Conservation (phyloP, 2,797 vertebrate genomes). For the Myotis vivesi region DNA sequence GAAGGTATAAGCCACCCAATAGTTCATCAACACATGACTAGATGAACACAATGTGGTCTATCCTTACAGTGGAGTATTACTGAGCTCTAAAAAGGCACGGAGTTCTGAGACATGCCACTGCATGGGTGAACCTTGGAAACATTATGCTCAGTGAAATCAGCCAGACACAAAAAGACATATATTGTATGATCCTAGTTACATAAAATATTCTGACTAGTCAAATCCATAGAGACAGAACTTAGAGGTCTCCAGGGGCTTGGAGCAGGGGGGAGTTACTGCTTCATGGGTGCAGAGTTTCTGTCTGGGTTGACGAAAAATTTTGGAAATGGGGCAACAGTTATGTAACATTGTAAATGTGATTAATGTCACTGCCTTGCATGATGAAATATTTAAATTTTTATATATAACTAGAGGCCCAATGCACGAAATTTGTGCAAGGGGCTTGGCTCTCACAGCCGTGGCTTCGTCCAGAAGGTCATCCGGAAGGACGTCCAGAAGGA, state of each 20-base stretch:
- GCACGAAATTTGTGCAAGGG: too few relatives aligned
- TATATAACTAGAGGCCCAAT: not conserved
- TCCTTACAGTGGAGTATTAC: not conserved
- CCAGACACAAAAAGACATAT: not conserved
- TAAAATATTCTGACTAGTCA: not conserved
- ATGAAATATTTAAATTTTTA: not conserved
- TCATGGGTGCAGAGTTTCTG: not conserved
- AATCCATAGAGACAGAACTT: not conserved
- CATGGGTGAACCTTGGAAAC: not conserved
- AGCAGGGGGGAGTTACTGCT: not conserved
- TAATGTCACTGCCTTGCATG: not conserved
- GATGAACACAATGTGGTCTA: not conserved
- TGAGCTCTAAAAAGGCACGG: not conserved
- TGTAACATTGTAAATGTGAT: not conserved
- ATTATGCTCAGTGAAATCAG: not conserved
- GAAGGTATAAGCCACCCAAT: not conserved
- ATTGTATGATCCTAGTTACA: not conserved
- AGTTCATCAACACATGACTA: not conserved
- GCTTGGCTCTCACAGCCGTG: too few relatives aligned
- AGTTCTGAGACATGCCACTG: not conserved
- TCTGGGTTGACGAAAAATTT: not conserved
- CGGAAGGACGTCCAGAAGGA: too few relatives aligned
- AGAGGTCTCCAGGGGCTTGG: not conserved
- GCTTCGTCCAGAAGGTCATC: too few relatives aligned
- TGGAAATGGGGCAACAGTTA: not conserved